phyloP scores from a whole-genome alignment of 92 coral and sea anemone genomes.

The Virgularia gustaviana region DNA sequence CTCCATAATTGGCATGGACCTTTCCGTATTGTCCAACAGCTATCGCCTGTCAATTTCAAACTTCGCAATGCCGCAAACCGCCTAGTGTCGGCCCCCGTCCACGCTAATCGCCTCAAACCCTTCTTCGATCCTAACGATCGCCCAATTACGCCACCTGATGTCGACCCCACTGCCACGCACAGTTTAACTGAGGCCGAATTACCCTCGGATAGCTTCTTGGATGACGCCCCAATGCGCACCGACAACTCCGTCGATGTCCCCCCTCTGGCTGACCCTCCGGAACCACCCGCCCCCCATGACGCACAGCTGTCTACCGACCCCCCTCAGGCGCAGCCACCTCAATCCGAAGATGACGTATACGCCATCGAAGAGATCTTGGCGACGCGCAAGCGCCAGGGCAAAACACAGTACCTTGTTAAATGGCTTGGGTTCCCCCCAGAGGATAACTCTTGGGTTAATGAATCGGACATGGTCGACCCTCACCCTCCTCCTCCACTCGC shows the following conservation, averaged over 20 bases:
- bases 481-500: no score
- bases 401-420: slow-evolving; percentile 30
- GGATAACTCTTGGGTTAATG: slow-evolving; percentile 33
- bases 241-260: no score
- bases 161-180: no score
- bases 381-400: slow-evolving; percentile 1
- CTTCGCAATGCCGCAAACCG: slow-evolving; percentile 55
- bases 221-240: no score
- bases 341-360: no score
- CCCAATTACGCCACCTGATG: slow-evolving; percentile 43
- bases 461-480: slow-evolving; percentile 20
- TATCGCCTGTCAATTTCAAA: slow-evolving; percentile 37
- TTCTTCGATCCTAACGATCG: slow-evolving; percentile 48
- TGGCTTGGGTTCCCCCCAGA: slow-evolving; percentile 21
- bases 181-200: slow-evolving; percentile 1
- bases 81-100: slow-evolving; percentile 48
- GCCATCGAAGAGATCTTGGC: slow-evolving; percentile 20
- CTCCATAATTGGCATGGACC: slow-evolving; percentile 50
- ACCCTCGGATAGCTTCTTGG: slow-evolving; percentile 22
- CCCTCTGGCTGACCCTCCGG: no score
- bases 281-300: no score
- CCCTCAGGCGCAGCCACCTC: no score
- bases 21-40: slow-evolving; percentile 18
- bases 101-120: slow-evolving; percentile 55
- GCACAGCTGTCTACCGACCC: no score